Evolutionary conservation across 1,140 invertebrate genomes (phyloP), one percentile per base, ranked within the genome.

Genomic region (Cydia strobilella): DNA sequence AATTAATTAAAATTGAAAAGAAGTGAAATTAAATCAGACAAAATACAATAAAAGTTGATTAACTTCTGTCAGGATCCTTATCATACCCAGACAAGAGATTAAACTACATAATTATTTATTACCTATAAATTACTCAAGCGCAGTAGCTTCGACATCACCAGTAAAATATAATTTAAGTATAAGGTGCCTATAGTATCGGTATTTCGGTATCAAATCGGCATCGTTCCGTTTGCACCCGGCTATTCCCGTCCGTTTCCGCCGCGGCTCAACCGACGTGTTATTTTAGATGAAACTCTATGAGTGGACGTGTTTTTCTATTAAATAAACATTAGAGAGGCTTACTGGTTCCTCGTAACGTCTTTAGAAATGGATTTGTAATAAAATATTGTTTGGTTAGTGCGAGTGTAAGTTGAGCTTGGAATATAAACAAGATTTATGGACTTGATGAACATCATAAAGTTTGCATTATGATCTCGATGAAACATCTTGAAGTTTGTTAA

Each of bases 161-260:
- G 51, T 54, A 54, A 54, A 20, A 18, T 54, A 54, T 51, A 12
- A 42, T 6, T 2, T 27, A 27, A 25, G 25, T 25, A 25, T 31
- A 31, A 15, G 12, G 13, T 15, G 0, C 3, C 45, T 18, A 20
- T 54, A 77, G 73, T 74, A 72, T 51, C 74, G 71, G 76, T 31
- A 66, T 69, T 73, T 74, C 71, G 62, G 31, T 65, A 73, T 27
- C 72, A 9, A 77, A 78, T 78, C 76, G 79, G 78, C 78, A 79
- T 59, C 48, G 73, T 63, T 51, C 23, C 75, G 51, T 81, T 69
- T 62, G 15, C 74, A 48, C 79, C 75, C 76, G 78, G 77, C 48
- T 82, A 82, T 82, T 82, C 78, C 75, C 63, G 78, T 78, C 31
- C 78, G 77, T 81, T 82, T 82, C 79, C 81, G 79, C 76, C 54